A percentile compares a stretch with the other conserved stretches of the same genome.
Evolutionary conservation across 2,113 vertebrate genomes (phyloP).

Genomic region (Echinops telfairi): DNA sequence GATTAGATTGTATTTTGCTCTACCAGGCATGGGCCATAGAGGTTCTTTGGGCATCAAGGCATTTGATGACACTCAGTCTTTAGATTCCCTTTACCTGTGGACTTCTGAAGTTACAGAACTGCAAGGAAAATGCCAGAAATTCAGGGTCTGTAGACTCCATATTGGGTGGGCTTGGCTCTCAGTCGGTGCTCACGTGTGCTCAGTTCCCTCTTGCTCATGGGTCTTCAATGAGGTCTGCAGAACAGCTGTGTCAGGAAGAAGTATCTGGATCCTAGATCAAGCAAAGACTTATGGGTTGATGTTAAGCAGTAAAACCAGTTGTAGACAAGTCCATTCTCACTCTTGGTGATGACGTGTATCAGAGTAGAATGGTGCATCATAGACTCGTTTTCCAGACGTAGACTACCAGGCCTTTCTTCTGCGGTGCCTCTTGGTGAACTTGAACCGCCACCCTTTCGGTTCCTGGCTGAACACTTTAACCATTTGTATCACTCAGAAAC

Average conservation of each 20-base stretch:
- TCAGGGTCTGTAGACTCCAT: rapidly evolving
- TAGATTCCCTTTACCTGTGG: not conserved
- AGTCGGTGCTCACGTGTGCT: rapidly evolving
- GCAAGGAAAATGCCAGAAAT: not conserved
- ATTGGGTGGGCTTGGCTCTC: rapidly evolving
- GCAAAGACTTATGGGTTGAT: not conserved
- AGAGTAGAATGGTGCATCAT: not conserved
- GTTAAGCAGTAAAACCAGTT: not conserved
- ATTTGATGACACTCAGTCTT: not conserved
- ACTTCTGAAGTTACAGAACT: not conserved
- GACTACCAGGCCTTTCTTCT: not conserved
- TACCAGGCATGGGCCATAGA: too few relatives aligned
- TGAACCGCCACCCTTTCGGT: not conserved
- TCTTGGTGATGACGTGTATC: not conserved
- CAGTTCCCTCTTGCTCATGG: too few relatives aligned
- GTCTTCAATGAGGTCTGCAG: not conserved
- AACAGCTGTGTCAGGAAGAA: too few relatives aligned
- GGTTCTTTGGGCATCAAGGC: not conserved
- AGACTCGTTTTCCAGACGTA: not conserved
- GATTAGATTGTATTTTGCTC: rapidly evolving
- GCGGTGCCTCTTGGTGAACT: not conserved
- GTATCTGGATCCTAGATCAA: too few relatives aligned
- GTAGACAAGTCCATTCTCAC: not conserved
- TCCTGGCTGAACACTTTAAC: not conserved
- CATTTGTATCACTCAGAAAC: not conserved